These are phyloP conservation scores for Coccyzus lansbergi DNA, from an alignment of 2,797 vertebrate genomes.

Conservation along the genomic window DNA sequence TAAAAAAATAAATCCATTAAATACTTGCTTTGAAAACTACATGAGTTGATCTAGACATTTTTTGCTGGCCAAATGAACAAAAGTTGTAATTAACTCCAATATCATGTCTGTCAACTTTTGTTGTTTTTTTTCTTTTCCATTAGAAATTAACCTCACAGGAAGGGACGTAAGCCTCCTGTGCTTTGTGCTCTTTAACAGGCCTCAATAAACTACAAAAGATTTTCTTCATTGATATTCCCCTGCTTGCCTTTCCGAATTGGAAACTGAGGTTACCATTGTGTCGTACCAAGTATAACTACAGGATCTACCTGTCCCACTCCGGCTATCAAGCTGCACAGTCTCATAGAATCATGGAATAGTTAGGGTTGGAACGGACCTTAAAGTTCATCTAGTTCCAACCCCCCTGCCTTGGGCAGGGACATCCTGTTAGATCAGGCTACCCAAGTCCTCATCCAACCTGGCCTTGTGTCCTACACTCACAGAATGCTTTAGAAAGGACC, in stretches of 20 bases:
- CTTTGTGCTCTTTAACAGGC: not conserved
- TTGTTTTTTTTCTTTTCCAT: not conserved
- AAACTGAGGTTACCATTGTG: not conserved
- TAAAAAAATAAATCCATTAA: not conserved
- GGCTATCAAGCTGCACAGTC: not conserved
- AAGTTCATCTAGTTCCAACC: too few species aligned
- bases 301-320: not conserved
- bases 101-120: not conserved
- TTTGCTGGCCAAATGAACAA: not conserved
- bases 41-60: not conserved
- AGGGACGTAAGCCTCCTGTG: not conserved
- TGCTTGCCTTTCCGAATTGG: not conserved
- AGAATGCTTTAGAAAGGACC: too few species aligned
- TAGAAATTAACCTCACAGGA: not conserved
- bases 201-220: not conserved
- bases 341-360: not conserved
- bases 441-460: too few species aligned
- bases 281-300: rapidly evolving
- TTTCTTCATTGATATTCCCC: not conserved
- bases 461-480: not conserved
- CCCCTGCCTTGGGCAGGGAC: too few species aligned
- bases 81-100: not conserved
- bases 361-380: too few species aligned
- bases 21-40: not conserved
- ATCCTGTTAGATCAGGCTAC: too few species aligned